phyloP scores from a whole-genome alignment of 2,888 invertebrate species.

The Mesoligia furuncula region DNA sequence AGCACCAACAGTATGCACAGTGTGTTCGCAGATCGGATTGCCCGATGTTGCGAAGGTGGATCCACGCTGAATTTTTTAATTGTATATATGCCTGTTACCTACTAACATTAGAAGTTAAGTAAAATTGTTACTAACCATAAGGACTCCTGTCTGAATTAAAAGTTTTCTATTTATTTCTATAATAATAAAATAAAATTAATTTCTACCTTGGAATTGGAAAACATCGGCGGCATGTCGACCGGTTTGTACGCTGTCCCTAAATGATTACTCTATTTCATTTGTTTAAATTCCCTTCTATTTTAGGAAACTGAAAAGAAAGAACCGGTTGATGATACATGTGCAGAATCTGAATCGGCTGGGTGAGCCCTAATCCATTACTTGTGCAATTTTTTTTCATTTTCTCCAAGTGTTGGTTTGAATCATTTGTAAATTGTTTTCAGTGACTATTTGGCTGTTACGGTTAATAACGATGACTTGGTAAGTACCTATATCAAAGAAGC shows the following conservation, averaged over 20 bases:
- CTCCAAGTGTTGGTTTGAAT: not conserved
- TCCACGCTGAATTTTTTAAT: too few species aligned
- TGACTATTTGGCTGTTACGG: conserved; percentile 81
- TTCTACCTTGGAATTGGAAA: not conserved
- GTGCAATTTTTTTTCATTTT: not conserved
- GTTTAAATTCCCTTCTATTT: conserved; percentile 29
- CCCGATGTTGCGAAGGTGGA: too few species aligned
- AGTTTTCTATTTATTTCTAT: too few species aligned
- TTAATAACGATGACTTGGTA: conserved; percentile 83
- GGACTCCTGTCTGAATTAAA: too few species aligned
- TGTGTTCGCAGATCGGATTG: too few species aligned
- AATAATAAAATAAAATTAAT: not conserved
- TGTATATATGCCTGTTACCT: too few species aligned
- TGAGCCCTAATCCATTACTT: conserved; percentile 61
- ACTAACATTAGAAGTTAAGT: too few species aligned
- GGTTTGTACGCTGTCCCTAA: not conserved
- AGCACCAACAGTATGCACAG: too few species aligned
- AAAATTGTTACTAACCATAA: too few species aligned
- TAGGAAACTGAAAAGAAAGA: conserved; percentile 73
- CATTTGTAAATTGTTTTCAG: conserved; percentile 71
- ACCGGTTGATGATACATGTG: conserved; percentile 80
- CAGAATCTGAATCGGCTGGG: conserved; percentile 85
- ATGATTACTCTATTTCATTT: not conserved
- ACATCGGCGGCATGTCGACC: not conserved
- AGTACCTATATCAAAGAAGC: conserved; percentile 43